Evolutionary conservation across 2,888 invertebrate genomes (phyloP).

Genomic region (Ochropacha duplaris): DNA sequence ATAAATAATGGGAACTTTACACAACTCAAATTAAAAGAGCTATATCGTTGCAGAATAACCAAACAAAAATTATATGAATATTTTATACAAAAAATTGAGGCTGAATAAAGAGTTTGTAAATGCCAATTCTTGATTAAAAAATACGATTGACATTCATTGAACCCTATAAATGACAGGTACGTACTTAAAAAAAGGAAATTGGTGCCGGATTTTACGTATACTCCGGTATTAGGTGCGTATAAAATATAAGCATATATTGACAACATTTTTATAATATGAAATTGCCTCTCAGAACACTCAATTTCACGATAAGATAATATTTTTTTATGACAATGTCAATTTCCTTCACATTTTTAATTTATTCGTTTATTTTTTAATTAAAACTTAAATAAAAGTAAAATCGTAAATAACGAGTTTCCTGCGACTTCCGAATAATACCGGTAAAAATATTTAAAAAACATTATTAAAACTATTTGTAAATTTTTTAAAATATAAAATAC

Average conservation of each 20-base stretch:
- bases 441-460: neutral
- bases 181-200: neutral
- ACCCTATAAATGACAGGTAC: neutral
- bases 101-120: neutral
- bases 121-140: neutral
- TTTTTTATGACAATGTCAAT: neutral
- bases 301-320: neutral
- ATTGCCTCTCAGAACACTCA: neutral
- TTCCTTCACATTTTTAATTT: neutral
- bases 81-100: neutral
- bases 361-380: neutral
- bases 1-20: neutral
- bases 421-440: no score
- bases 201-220: neutral
- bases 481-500: neutral
- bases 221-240: neutral
- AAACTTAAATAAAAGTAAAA: no score
- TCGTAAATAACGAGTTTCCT: no score
- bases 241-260: neutral
- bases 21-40: neutral
- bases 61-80: neutral
- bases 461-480: neutral
- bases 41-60: neutral
- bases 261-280: neutral
- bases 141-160: slow-evolving; percentile 1